Conservation (phyloP, 2,888 invertebrate genomes). For the Platypus cylindrus region DNA sequence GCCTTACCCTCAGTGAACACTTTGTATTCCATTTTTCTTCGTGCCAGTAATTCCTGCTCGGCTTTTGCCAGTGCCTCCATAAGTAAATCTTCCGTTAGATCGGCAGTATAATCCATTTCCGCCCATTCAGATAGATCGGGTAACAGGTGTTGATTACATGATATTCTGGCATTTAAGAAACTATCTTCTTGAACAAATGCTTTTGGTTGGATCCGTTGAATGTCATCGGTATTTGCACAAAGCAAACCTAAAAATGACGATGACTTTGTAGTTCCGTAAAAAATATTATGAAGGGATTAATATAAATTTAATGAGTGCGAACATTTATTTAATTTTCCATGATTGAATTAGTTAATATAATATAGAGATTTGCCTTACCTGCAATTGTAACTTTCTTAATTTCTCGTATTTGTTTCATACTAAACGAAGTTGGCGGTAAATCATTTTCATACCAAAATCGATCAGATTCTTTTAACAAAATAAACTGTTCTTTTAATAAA, state of each 20-base stretch:
- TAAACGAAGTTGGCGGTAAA: slow-evolving; percentile 74
- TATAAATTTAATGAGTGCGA: no score
- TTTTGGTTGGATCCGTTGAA: slow-evolving; percentile 65
- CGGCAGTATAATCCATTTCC: slow-evolving; percentile 51
- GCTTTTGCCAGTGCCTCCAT: slow-evolving; percentile 67
- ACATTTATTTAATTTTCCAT: no score
- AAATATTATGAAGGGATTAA: no score
- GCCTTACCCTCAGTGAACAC: slow-evolving; percentile 29
- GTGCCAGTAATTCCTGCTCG: slow-evolving; percentile 58
- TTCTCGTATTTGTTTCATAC: slow-evolving; percentile 63
- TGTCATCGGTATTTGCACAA: slow-evolving; percentile 59
- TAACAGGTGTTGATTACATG: slow-evolving; percentile 57
- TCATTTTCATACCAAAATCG: slow-evolving; percentile 95
- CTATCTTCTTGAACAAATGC: slow-evolving; percentile 77
- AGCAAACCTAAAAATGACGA: slow-evolving; percentile 40
- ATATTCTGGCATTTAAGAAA: slow-evolving; percentile 64
- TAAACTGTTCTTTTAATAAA: slow-evolving; percentile 70
- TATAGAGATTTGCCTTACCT: slow-evolving; percentile 22
- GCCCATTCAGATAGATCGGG: slow-evolving; percentile 61
- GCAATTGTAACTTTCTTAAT: slow-evolving; percentile 69
- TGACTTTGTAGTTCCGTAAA: no score
- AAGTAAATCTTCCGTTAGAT: slow-evolving; percentile 57
- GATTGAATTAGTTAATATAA: not conserved
- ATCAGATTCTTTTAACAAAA: slow-evolving; percentile 71
- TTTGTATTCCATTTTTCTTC: slow-evolving; percentile 69